Evolutionary conservation across 1,140 invertebrate genomes (phyloP).

Genomic region (Atta texana): DNA sequence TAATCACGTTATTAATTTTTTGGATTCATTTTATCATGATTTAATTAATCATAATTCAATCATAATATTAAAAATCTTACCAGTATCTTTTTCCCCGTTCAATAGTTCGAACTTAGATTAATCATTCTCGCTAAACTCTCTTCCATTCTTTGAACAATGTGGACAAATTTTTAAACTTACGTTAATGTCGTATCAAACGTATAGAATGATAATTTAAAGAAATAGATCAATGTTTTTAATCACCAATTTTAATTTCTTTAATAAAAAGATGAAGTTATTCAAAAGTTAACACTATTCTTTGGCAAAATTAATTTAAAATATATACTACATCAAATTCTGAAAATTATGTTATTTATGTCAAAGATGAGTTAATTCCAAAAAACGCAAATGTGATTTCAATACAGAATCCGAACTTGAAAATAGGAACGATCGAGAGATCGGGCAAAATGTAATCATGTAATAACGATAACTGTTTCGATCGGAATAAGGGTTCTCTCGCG

Average conservation of each 20-base stretch:
- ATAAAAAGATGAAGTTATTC: too few relatives aligned
- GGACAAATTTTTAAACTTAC: background rate
- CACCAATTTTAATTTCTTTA: background rate
- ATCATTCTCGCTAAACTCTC: background rate
- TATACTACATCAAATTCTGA: background rate
- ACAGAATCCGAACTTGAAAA: background rate
- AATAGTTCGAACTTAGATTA: conserved; percentile 10
- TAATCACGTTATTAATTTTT: conserved; percentile 5
- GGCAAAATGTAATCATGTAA: background rate
- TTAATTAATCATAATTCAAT: background rate
- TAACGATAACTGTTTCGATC: background rate
- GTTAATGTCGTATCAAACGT: background rate
- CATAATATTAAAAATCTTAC: conserved; percentile 6
- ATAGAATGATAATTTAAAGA: background rate
- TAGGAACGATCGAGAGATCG: conserved; percentile 7
- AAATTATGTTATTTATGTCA: background rate
- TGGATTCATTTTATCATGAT: background rate
- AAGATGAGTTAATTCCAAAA: background rate
- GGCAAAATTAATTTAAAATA: background rate
- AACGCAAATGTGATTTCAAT: background rate
- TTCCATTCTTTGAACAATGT: background rate
- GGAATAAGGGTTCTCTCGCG: background rate
- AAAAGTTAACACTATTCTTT: background rate
- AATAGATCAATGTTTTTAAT: background rate
- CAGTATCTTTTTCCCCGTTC: background rate